Evolutionary conservation across 2,797 vertebrate species (phyloP).

Genomic region (Schizopygopsis pylzovi): DNA sequence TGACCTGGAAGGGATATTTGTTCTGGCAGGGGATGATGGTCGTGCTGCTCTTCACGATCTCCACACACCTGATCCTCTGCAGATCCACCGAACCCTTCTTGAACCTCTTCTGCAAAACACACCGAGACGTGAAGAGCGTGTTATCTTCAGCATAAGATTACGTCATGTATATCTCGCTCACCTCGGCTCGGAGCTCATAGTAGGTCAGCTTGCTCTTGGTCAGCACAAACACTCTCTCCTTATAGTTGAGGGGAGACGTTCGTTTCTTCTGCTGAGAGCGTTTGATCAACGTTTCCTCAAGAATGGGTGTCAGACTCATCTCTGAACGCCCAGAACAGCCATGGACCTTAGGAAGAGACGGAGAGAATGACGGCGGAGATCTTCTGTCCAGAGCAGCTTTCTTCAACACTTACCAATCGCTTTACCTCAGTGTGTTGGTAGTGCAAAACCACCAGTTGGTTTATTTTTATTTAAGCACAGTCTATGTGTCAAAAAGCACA

Average conservation of each 20-base stretch:
- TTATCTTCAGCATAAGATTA: no score
- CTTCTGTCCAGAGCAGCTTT: no score
- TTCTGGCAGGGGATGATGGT: conserved; percentile 88
- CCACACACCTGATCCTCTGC: conserved; percentile 88
- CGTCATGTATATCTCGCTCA: conserved; percentile 54
- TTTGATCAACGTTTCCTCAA: conserved; percentile 92
- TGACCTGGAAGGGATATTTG: conserved; percentile 96
- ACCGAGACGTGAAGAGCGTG: background rate
- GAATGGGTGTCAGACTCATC: conserved; percentile 87
- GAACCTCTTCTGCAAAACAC: conserved; percentile 82
- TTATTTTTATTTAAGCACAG: no score
- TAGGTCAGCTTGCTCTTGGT: conserved; percentile 86
- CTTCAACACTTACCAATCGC: no score
- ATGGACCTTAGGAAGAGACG: conserved; percentile 33
- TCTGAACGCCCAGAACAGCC: conserved; percentile 49
- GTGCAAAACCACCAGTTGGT: no score
- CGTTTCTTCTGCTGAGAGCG: conserved; percentile 94
- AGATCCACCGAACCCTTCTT: conserved; percentile 89
- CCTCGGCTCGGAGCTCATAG: conserved; percentile 89
- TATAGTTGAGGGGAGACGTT: conserved; percentile 93
- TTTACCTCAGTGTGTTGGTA: background rate
- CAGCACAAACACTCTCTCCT: conserved; percentile 91
- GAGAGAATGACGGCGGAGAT: background rate
- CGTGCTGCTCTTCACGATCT: conserved; percentile 87
- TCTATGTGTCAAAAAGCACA: no score